phyloP scores from a whole-genome alignment of 2,888 invertebrate species.

The Apotomis betuletana region DNA sequence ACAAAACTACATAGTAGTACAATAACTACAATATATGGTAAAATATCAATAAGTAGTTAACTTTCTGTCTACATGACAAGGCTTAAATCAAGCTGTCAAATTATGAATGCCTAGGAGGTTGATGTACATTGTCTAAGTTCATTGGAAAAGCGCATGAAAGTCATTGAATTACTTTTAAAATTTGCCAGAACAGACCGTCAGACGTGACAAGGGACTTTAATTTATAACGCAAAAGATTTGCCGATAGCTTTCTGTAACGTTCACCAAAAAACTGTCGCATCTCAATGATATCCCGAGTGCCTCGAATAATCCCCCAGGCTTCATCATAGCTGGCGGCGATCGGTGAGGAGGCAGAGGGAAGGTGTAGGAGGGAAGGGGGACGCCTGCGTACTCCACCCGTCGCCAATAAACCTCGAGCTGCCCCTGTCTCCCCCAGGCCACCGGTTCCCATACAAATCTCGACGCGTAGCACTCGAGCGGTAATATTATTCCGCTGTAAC shows the following conservation, averaged over 20 bases:
- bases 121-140: too few relatives aligned
- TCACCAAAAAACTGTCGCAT: constrained; percentile 27
- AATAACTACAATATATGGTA: too few relatives aligned
- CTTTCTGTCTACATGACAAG: too few relatives aligned
- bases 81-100: too few relatives aligned
- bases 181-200: constrained; percentile 13
- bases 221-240: constrained; percentile 22
- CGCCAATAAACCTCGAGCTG: constrained; percentile 15
- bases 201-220: constrained; percentile 19
- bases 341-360: constrained; percentile 15
- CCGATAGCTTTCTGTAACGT: constrained; percentile 20
- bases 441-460: constrained; percentile 20
- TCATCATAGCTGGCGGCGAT: constrained; percentile 38
- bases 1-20: too few relatives aligned
- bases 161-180: constrained; percentile 7
- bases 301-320: constrained; percentile 37
- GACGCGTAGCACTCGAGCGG: constrained; percentile 24
- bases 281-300: constrained; percentile 29
- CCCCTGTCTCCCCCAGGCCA: constrained; percentile 29
- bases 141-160: constrained; percentile 1
- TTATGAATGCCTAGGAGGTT: too few relatives aligned
- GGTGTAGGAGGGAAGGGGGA: background rate
- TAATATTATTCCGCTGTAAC: constrained; percentile 70
- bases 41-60: too few relatives aligned
- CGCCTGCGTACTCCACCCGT: constrained; percentile 37